Evolutionary conservation across 1,140 invertebrate species (phyloP), one percentile per base, ranked within the genome.

Genomic region (Hyposmocoma kahamanoa): DNA sequence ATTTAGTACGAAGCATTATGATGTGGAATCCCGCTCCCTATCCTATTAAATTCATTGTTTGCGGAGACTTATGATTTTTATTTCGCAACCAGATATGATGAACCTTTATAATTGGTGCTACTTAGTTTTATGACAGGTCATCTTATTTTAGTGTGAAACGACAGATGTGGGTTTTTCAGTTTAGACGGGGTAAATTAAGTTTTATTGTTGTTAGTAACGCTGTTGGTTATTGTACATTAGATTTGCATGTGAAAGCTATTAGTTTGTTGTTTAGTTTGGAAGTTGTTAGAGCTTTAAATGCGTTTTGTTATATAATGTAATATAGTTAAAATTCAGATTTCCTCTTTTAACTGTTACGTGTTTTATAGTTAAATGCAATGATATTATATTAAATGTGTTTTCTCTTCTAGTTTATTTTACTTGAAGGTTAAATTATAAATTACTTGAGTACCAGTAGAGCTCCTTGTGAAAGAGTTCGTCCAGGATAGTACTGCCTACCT

Each of bases 31-130:
- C 47, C 39, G 41, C 56, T 67, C 74, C 72, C 71, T 62, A 60
- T 59, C 50, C 56, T 69, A 77, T 79, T 67, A 72, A 69, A 77
- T 41, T 48, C 53, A 74, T 78, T 84, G 77, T 81, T 84, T 78
- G 74, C 48, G 66, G 74, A 72, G 67, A 69, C 62, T 79, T 75
- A 73, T 67, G 62, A 59, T 59, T 71, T 63, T 72, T 70, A 72
- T 51, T 52, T 45, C 67, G 50, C 52, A 50, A 62, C 74, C 67
- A 71, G 52, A 42, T 53, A 30, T 46, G 24, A n/a, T 26, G 53
- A 66, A 64, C 60, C 49, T 41, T 57, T 47, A 42, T 42, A 15
- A 22, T 43, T 15, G 11, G 17, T 3, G n/a, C 42, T 21, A 41
- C 43, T 48, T 45, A 21, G 38, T 39, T 59, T 19, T 24, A 53